These are phyloP conservation scores for Pandemis corylana DNA, from an alignment of 2,888 invertebrate species.

Conservation along the genomic window DNA sequence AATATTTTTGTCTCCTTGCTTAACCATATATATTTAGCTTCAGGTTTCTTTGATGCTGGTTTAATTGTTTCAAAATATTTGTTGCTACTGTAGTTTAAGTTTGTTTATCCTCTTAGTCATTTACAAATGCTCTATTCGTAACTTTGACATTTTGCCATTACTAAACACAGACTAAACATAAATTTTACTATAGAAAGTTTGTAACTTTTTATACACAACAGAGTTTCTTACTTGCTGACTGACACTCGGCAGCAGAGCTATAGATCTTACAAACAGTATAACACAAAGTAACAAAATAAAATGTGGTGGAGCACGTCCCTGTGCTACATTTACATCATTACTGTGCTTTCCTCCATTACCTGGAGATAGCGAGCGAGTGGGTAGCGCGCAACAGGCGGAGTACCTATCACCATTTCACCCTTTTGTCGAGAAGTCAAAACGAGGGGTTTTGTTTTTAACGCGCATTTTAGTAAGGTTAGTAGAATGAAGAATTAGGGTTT, in stretches of 20 bases:
- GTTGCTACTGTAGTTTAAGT: too few relatives aligned
- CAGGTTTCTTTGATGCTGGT: too few relatives aligned
- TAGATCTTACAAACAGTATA: not conserved
- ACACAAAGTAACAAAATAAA: constrained; percentile 3
- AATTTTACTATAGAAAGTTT: too few relatives aligned
- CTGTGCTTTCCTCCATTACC: not conserved
- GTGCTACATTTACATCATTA: constrained; percentile 1
- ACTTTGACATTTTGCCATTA: too few relatives aligned
- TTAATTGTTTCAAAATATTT: too few relatives aligned
- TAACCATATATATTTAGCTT: too few relatives aligned
- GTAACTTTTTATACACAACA: too few relatives aligned
- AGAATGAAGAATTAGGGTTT: not conserved
- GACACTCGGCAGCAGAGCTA: not conserved
- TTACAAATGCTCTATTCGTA: too few relatives aligned
- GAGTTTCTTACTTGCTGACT: too few relatives aligned
- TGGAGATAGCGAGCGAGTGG: not conserved
- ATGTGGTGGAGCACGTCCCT: not conserved
- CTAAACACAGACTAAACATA: too few relatives aligned
- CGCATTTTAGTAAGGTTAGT: not conserved
- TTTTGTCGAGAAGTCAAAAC: not conserved
- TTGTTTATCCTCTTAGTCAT: too few relatives aligned
- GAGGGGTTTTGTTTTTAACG: not conserved
- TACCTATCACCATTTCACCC: not conserved
- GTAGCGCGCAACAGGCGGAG: constrained; percentile 14
- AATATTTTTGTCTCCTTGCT: too few relatives aligned